These are phyloP conservation scores for Catostomus latipinnis DNA, from an alignment of 2,797 vertebrate genomes.

Conservation along the genomic window DNA sequence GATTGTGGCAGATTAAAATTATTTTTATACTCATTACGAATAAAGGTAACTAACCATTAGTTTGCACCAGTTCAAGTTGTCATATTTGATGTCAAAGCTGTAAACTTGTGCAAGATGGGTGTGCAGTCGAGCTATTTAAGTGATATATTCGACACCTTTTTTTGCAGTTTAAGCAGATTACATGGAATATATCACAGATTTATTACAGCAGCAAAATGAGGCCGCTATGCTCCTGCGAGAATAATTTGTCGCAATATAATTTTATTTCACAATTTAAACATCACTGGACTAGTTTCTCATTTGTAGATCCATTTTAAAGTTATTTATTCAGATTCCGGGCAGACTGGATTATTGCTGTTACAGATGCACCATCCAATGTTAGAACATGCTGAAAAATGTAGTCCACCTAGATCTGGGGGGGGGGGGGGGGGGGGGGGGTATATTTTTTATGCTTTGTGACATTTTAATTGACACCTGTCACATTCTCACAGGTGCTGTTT, in stretches of 20 bases:
- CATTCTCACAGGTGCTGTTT: too few relatives aligned
- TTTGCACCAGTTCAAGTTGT: neutral
- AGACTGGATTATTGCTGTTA: neutral
- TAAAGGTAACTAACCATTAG: neutral
- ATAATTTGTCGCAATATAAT: neutral
- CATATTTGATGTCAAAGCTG: neutral
- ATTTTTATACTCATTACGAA: neutral
- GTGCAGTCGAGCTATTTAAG: neutral
- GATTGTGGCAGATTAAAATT: neutral
- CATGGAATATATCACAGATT: conserved; percentile 11
- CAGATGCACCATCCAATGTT: neutral
- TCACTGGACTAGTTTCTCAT: neutral
- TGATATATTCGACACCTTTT: neutral
- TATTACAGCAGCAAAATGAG: neutral
- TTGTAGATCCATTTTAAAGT: conserved; percentile 1
- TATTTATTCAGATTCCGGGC: neutral
- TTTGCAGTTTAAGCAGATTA: neutral
- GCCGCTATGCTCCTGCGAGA: too few relatives aligned
- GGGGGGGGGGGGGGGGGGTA: too few relatives aligned
- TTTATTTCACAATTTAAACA: neutral
- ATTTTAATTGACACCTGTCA: too few relatives aligned
- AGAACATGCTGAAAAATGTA: neutral
- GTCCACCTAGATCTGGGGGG: too few relatives aligned
- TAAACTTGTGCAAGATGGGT: neutral
- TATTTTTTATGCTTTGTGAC: too few relatives aligned